A percentile compares a stretch with the other conserved stretches of the same genome.
phyloP scores from a whole-genome alignment of 2,797 vertebrate genomes.

The Myotis daubentonii region DNA sequence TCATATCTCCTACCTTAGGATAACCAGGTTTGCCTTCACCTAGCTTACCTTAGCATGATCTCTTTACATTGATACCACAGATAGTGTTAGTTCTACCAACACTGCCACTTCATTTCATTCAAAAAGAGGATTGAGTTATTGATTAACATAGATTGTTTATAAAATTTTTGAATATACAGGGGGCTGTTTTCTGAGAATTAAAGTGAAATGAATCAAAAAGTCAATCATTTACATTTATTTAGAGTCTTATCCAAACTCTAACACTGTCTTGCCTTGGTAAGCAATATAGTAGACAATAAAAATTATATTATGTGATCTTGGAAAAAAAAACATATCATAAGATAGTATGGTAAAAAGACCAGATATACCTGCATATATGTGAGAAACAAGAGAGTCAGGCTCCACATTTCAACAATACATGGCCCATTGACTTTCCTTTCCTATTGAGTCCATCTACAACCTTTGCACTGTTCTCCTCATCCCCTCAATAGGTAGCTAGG shows the following conservation, averaged over 20 bases:
- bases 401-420: not conserved
- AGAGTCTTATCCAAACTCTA: not conserved
- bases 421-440: not conserved
- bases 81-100: accelerated
- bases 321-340: not conserved
- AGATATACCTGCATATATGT: not conserved
- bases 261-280: not conserved
- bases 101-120: not conserved
- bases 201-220: not conserved
- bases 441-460: not conserved
- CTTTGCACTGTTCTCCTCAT: not conserved
- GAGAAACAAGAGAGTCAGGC: not conserved
- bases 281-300: not conserved
- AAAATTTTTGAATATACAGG: not conserved
- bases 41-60: not conserved
- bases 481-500: not conserved
- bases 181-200: not conserved
- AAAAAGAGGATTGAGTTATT: not conserved
- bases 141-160: not conserved
- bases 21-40: not conserved
- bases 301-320: not conserved
- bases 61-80: not conserved
- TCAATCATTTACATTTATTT: not conserved
- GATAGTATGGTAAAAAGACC: not conserved
- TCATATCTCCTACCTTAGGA: not conserved